A percentile compares a stretch with the other conserved stretches of the same genome.
phyloP scores from a whole-genome alignment of 2,888 invertebrate genomes.

The Patella caerulea region DNA sequence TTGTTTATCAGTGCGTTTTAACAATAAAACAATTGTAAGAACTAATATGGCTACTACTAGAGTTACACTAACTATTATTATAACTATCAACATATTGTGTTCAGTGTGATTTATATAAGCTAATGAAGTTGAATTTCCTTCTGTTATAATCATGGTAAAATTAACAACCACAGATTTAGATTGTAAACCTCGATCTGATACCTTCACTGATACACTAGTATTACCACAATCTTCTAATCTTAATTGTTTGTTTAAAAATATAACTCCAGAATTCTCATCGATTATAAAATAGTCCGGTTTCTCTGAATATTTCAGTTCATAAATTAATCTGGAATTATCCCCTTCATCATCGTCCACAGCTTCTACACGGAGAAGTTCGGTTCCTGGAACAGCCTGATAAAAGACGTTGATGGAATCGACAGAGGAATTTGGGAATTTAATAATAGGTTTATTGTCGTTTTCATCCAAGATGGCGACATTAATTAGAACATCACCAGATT shows the following conservation, averaged over 20 bases:
- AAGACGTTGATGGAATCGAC: neutral
- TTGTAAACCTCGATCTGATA: neutral
- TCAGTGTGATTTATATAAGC: neutral
- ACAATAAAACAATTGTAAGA: neutral
- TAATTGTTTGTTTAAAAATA: slow-evolving; percentile 5
- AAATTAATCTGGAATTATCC: neutral
- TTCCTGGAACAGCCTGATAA: neutral
- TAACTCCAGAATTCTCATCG: neutral
- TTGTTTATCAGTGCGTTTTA: slow-evolving; percentile 3
- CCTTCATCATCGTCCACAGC: neutral
- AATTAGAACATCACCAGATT: neutral
- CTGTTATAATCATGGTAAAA: neutral
- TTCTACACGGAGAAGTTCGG: neutral
- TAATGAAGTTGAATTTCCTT: neutral
- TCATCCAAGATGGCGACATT: neutral
- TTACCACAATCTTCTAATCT: neutral
- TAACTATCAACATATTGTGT: neutral
- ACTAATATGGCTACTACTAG: neutral
- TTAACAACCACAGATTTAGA: neutral
- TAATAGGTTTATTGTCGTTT: neutral
- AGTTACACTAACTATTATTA: neutral
- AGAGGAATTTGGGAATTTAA: neutral
- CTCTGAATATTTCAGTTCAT: neutral
- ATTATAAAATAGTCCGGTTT: neutral
- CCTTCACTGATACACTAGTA: neutral